These are phyloP conservation scores for Acanthisitta chloris DNA, from an alignment of 2,113 vertebrate species.

Conservation along the genomic window DNA sequence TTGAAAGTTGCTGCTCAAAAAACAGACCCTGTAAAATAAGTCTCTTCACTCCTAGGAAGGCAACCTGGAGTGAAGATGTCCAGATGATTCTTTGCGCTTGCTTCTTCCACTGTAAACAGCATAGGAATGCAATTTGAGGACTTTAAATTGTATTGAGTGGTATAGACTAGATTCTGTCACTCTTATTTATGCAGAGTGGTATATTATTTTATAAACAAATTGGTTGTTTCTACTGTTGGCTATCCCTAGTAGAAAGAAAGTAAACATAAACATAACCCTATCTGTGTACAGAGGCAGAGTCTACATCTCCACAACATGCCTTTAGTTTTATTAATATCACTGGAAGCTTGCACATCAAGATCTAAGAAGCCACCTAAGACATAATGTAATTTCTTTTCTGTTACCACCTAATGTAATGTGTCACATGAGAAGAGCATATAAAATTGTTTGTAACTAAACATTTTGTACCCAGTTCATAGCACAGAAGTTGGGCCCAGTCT, in stretches of 20 bases:
- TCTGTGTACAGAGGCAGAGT: not conserved
- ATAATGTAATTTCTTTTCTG: not conserved
- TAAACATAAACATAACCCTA: not conserved
- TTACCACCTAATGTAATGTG: not conserved
- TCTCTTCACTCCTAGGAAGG: not conserved
- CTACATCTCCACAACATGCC: not conserved
- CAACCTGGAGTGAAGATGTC: not conserved
- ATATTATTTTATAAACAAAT: not conserved
- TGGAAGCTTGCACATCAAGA: not conserved
- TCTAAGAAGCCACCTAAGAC: not conserved
- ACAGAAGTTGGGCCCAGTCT: not conserved
- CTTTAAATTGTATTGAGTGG: not conserved
- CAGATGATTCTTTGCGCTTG: not conserved
- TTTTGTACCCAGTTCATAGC: not conserved
- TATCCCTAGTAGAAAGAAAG: not conserved
- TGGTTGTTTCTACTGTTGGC: not conserved
- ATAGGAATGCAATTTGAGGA: not conserved
- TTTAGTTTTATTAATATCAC: not conserved
- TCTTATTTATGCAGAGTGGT: not conserved
- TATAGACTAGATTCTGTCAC: not conserved
- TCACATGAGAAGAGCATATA: not conserved
- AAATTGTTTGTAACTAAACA: not conserved
- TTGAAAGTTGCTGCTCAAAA: not conserved
- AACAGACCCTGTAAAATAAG: not conserved
- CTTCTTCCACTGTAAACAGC: not conserved